phyloP scores from a whole-genome alignment of 2,113 vertebrate genomes.

The Raphicerus campestris region DNA sequence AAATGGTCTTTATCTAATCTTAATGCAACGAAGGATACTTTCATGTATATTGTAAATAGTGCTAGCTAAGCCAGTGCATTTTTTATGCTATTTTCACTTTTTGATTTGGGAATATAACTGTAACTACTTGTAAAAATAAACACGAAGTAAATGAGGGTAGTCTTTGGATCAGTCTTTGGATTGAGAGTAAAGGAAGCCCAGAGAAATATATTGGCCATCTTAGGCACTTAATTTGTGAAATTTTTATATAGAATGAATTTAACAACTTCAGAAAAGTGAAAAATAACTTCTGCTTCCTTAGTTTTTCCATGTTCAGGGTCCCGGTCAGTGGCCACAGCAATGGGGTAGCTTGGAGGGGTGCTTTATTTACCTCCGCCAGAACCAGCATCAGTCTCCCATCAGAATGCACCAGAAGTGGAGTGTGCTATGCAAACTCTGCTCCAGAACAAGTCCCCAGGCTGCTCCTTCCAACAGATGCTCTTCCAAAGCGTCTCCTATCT shows the following conservation, averaged over 20 bases:
- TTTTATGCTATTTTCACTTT: constrained; percentile 8
- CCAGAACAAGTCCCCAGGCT: background rate
- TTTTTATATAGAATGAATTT: background rate
- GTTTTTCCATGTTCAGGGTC: background rate
- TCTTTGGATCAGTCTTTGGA: background rate
- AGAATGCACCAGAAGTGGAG: background rate
- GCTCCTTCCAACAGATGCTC: background rate
- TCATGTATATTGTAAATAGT: background rate
- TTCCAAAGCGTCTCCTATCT: background rate
- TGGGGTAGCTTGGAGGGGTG: too few relatives aligned
- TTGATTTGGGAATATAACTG: background rate
- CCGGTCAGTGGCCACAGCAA: background rate
- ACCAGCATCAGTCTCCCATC: background rate
- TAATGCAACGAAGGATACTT: background rate
- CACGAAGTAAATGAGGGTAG: background rate
- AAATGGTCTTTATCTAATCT: background rate
- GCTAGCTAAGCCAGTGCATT: background rate
- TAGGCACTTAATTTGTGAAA: background rate
- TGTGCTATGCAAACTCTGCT: background rate
- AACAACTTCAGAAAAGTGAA: background rate
- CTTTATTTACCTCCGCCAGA: background rate
- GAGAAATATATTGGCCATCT: background rate
- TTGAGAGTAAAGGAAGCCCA: constrained; percentile 17
- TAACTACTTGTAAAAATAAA: constrained; percentile 4
- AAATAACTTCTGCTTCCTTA: background rate